Base-by-base conservation (phyloP, 2,888 invertebrate genomes). In the Hirudinaria manillensis region DNA sequence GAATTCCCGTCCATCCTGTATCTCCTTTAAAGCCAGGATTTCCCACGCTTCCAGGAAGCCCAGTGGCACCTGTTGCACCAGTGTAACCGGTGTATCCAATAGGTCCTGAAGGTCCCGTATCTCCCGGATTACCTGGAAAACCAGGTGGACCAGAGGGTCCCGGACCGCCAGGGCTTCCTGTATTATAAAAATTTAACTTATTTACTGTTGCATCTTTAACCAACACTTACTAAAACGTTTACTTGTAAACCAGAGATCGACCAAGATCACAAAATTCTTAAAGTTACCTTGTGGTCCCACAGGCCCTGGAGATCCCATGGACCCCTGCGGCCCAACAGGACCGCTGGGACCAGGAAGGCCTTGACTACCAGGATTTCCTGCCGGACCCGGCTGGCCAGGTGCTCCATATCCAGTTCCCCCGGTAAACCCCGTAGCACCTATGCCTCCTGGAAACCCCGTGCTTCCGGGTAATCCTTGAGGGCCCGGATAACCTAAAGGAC, bases 381-480 rank as follows among this genome's bases (percentile, higher is more conserved):
- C 7, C 7, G 70, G 7, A 16, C 70, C 51, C 24, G 38, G 24
- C 4, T 51, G n/a, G n/a, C 70, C 38, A 13, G 51, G 53, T 29
- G 56, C n/a, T 24, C 65, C 65, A 29, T 61, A 61, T 45, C 72
- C 72, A 72, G 51, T 38, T 32, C 29, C 27, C 32, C 72, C 72
- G 1, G 73, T 32, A 21, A 34, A 32, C 36, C 75, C 75, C 21
- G 29, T 7, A 32, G 56, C 32, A 16, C 75, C 75, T 24, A 38
- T 27, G n/a, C 4, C 24, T 53, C 75, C 75, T 16, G 70, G 19
- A 56, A 27, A n/a, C n/a, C 79, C 79, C 38, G 73, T 65, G 29
- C 70, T 45, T 24, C 79, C 80, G 0, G 77, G 36, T 32, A 24
- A 27, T 56, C 80, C 80, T 36, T 70, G 27, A 13, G 76, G 68